A percentile compares a stretch with the other conserved stretches of the same genome.
These are phyloP conservation scores for Tachyglossus aculeatus DNA, from an alignment of 2,797 vertebrate genomes.

Conservation along the genomic window DNA sequence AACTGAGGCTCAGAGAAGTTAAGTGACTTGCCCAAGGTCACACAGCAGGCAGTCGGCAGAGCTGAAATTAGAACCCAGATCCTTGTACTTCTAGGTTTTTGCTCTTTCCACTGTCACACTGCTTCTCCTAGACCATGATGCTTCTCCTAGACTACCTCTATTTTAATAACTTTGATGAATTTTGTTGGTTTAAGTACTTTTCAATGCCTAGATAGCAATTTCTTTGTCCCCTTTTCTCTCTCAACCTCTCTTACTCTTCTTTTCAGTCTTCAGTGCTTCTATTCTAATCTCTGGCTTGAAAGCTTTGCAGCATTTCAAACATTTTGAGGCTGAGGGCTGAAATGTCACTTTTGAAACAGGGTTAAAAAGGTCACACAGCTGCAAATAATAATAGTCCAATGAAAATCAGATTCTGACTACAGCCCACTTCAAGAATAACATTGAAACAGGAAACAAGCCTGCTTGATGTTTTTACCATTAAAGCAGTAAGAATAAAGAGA, in stretches of 20 bases:
- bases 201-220: no score
- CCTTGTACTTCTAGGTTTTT: no score
- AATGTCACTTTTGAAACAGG: conserved; percentile 79
- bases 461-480: conserved; percentile 74
- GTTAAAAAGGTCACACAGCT: conserved; percentile 82
- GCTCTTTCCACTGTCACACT: no score
- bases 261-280: conserved; percentile 27
- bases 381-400: conserved; percentile 83
- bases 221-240: not conserved
- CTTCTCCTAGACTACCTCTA: no score
- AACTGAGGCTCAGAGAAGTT: no score
- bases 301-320: conserved; percentile 67
- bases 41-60: no score
- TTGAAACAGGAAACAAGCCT: conserved; percentile 77
- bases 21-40: no score
- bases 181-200: no score
- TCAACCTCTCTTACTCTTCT: not conserved
- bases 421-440: conserved; percentile 79
- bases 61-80: no score
- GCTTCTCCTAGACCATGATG: no score
- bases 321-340: conserved; percentile 76
- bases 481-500: conserved; percentile 60
- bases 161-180: no score
- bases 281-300: conserved; percentile 66
- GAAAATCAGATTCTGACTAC: conserved; percentile 81